Conservation (phyloP, 2,888 invertebrate species). For the Meliscaeva auricollis region DNA sequence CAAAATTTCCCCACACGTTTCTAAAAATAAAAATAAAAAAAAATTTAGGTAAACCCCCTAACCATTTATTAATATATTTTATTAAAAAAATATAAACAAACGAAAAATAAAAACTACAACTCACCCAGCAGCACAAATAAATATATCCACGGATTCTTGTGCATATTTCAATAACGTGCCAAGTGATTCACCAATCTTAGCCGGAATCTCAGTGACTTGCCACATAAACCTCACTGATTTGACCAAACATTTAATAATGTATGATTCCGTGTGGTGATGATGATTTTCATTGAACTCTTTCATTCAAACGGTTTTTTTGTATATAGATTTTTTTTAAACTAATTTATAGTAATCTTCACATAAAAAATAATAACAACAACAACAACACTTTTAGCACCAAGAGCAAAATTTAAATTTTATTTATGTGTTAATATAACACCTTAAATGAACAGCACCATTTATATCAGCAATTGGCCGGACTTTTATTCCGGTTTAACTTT, state of each 20-base stretch:
- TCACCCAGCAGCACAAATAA: constrained; percentile 84
- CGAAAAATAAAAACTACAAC: constrained; percentile 60
- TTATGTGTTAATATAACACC: constrained; percentile 41
- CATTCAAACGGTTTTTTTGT: constrained; percentile 61
- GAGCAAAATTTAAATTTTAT: not conserved
- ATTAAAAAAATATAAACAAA: not conserved
- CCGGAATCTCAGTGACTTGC: constrained; percentile 84
- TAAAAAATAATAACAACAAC: constrained; percentile 14
- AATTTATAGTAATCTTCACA: constrained; percentile 5
- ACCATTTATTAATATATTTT: too few species aligned
- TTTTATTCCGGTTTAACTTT: constrained; percentile 11
- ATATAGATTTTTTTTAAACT: not conserved
- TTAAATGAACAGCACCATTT: constrained; percentile 36
- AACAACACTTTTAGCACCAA: constrained; percentile 22
- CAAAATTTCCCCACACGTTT: not conserved
- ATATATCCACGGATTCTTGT: constrained; percentile 83
- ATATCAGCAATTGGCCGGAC: constrained; percentile 4
- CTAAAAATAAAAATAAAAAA: not conserved
- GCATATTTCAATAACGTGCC: constrained; percentile 84
- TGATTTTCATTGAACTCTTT: constrained; percentile 76
- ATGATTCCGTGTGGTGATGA: constrained; percentile 77
- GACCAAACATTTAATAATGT: constrained; percentile 82
- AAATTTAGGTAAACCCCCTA: not conserved
- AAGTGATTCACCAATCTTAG: constrained; percentile 84
- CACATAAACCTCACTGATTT: constrained; percentile 83